phyloP scores from a whole-genome alignment of 2,888 invertebrate genomes.

The Diaphora mendica region DNA sequence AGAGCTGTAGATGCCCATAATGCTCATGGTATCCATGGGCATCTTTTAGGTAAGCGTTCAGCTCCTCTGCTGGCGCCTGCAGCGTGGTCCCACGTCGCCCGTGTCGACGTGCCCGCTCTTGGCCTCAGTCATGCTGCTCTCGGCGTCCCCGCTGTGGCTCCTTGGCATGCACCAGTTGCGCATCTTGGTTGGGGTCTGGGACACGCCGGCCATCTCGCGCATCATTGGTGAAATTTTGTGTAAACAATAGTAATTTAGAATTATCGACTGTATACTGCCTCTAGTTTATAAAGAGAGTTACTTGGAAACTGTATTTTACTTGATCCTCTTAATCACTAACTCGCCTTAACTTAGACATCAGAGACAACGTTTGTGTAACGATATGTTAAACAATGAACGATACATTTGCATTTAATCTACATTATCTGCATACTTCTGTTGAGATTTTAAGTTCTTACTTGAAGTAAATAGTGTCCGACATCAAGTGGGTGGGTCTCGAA shows the following conservation, averaged over 20 bases:
- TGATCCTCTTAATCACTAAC: slow-evolving; percentile 17
- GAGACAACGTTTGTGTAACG: too few species aligned
- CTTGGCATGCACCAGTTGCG: slow-evolving; percentile 49
- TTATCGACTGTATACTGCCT: slow-evolving; percentile 52
- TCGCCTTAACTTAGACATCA: not conserved
- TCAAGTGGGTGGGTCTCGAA: too few species aligned
- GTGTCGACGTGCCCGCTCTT: slow-evolving; percentile 61
- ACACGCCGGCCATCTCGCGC: slow-evolving; percentile 52
- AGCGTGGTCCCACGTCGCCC: slow-evolving; percentile 63
- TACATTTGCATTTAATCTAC: not conserved
- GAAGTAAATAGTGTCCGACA: too few species aligned
- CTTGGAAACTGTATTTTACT: slow-evolving; percentile 51
- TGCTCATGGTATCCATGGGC: slow-evolving; percentile 56
- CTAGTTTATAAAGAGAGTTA: slow-evolving; percentile 82
- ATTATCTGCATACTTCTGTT: not conserved
- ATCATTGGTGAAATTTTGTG: slow-evolving; percentile 65
- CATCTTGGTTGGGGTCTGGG: slow-evolving; percentile 52
- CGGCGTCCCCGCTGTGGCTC: slow-evolving; percentile 54
- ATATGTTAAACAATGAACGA: too few species aligned
- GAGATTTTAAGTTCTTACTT: too few species aligned
- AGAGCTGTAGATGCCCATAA: slow-evolving; percentile 66
- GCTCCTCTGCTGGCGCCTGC: slow-evolving; percentile 62
- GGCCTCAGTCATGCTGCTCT: slow-evolving; percentile 55
- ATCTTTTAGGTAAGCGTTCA: slow-evolving; percentile 73
- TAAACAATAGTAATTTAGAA: slow-evolving; percentile 47